Evolutionary conservation across 2,888 invertebrate species (phyloP), one percentile per base, ranked within the genome.

Genomic region (Sympetrum striolatum): DNA sequence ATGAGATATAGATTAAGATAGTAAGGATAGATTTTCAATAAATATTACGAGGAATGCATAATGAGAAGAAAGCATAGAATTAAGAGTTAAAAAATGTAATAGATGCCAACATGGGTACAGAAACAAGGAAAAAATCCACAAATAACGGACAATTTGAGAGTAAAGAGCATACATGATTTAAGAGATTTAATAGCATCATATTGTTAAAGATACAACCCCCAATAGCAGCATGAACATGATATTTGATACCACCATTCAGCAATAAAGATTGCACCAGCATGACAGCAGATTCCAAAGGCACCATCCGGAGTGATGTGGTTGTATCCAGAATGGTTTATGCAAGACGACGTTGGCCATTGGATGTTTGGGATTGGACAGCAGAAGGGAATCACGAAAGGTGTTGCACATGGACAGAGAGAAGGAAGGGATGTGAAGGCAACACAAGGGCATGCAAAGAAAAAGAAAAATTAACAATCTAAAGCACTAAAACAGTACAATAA

Each of bases 381-480:
- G 31, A 90, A 15, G 91, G 48, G 86, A 90, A 90, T 81, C 58
- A 86, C 80, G 79, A 82, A 90, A 80, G 90, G 90, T 80, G 90
- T 80, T 44, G 90, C 90, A 90, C 80, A 64, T 81, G 86, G 91
- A 91, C 90, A 79, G 90, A 91, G 91, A 79, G 90, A 60, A 25
- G 58, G 90, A 73, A 80, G 58, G 79, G 80, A 35, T 12, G 90
- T 90, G 90, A 80, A 91, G 79, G 73, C 35, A 80, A 48, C 73
- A 60, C 82, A 81, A 91, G 91, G 90, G 90, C 90, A 91, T 86
- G 90, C 90, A 90, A 80, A 81, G 80, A 37, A 64, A 86, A 53
- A 82, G 18, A 18, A 31, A 82, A 82, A 82, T 5, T 53, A 60
- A 86, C n/a, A 86, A 82, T 37, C 37, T 37, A 86, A 25, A 35